A percentile compares a stretch with the other conserved stretches of the same genome.
These are phyloP conservation scores for Orycteropus afer DNA, from an alignment of 2,113 vertebrate species.

Conservation along the genomic window DNA sequence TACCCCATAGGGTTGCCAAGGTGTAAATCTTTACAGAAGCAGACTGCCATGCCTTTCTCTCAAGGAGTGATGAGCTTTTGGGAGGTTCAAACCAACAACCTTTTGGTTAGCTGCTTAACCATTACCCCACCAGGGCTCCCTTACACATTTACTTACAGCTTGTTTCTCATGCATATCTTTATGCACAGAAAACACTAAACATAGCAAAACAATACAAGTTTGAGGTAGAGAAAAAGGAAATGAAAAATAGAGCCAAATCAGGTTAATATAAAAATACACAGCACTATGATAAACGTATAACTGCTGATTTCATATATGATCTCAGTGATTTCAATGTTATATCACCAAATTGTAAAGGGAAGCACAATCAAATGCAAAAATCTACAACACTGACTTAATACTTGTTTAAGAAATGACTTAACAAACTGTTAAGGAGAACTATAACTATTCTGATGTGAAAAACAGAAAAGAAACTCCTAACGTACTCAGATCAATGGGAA, in stretches of 20 bases:
- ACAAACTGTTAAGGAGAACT: background rate
- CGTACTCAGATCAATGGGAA: background rate
- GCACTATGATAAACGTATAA: background rate
- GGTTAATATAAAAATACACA: background rate
- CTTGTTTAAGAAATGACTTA: background rate
- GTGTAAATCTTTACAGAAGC: background rate
- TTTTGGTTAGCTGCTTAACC: background rate
- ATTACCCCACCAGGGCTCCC: background rate
- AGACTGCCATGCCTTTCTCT: background rate
- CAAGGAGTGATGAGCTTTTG: too few species aligned
- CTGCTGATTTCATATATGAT: background rate
- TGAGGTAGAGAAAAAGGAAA: background rate
- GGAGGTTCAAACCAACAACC: background rate
- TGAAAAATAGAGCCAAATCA: background rate
- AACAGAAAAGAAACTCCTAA: conserved; percentile 4
- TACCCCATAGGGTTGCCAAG: background rate
- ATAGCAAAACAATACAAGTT: background rate
- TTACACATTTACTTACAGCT: background rate
- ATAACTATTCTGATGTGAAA: background rate
- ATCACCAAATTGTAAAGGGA: background rate
- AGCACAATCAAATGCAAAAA: conserved; percentile 18
- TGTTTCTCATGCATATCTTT: background rate
- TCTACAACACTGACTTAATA: background rate
- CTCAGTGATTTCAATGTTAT: conserved; percentile 41
- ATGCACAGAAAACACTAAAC: background rate